Conservation (phyloP, 2,113 vertebrate species). For the Xerus inauris region DNA sequence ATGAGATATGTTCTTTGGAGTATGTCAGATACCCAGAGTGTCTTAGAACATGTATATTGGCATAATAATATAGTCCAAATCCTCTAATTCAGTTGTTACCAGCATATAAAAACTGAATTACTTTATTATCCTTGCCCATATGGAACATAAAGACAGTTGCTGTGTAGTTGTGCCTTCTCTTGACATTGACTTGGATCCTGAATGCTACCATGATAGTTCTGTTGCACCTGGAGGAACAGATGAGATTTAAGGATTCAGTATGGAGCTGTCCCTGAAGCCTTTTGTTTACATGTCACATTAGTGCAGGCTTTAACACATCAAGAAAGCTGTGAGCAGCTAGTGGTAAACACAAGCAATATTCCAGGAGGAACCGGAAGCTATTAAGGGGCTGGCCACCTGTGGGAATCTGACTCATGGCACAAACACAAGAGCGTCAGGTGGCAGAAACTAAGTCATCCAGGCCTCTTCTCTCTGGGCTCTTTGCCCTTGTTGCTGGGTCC, state of each 20-base stretch:
- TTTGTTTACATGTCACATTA: constrained; percentile 13
- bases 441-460: background rate
- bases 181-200: background rate
- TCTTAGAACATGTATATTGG: background rate
- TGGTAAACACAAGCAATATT: background rate
- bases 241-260: background rate
- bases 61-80: background rate
- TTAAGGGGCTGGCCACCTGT: background rate
- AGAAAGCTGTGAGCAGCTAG: background rate
- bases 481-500: constrained; percentile 15
- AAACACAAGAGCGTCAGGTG: constrained; percentile 8
- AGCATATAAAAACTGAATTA: background rate
- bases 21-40: background rate
- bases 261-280: background rate
- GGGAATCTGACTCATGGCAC: constrained; percentile 31
- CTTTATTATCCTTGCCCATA: background rate
- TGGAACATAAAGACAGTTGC: background rate
- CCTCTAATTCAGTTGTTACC: background rate
- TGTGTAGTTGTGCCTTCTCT: background rate
- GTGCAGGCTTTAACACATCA: background rate
- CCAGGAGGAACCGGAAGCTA: constrained; percentile 53
- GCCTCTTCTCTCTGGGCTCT: constrained; percentile 41
- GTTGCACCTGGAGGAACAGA: background rate
- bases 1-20: background rate
- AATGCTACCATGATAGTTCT: background rate